phyloP scores from a whole-genome alignment of 2,888 invertebrate species.

The Polydrusus cervinus region DNA sequence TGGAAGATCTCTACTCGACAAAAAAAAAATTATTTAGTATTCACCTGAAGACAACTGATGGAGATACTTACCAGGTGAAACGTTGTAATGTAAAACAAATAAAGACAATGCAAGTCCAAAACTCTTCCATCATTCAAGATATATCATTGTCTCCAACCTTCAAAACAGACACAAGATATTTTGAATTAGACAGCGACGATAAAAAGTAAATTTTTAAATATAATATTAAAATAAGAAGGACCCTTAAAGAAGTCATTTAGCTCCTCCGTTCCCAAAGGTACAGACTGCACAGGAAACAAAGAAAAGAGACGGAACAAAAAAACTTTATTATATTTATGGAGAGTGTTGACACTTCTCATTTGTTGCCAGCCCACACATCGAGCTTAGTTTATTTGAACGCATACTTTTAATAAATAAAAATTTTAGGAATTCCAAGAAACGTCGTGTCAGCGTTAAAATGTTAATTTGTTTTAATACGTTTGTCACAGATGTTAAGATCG shows the following conservation, averaged over 20 bases:
- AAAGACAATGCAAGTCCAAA: background rate
- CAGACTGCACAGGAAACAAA: constrained; percentile 31
- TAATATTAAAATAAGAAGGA: constrained; percentile 3
- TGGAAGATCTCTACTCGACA: too few relatives aligned
- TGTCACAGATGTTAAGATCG: constrained; percentile 23
- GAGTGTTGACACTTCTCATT: constrained; percentile 72
- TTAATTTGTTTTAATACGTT: constrained; percentile 42
- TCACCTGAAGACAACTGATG: too few relatives aligned
- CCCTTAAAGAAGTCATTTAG: constrained; percentile 10
- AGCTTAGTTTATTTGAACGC: constrained; percentile 48
- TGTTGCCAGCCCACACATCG: constrained; percentile 69
- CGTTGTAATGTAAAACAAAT: background rate
- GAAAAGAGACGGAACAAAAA: constrained; percentile 31
- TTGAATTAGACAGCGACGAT: too few relatives aligned
- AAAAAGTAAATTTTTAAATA: background rate
- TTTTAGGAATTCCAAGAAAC: constrained; percentile 43
- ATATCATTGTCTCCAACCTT: too few relatives aligned
- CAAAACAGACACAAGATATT: too few relatives aligned
- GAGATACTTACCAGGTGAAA: too few relatives aligned
- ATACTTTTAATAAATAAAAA: constrained; percentile 42
- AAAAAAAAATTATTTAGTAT: too few relatives aligned
- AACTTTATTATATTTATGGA: constrained; percentile 66
- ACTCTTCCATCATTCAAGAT: too few relatives aligned
- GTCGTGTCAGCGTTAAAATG: constrained; percentile 30
- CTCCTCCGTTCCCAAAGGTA: background rate